phyloP scores from a whole-genome alignment of 2,113 vertebrate species.

The Cathartes aura region DNA sequence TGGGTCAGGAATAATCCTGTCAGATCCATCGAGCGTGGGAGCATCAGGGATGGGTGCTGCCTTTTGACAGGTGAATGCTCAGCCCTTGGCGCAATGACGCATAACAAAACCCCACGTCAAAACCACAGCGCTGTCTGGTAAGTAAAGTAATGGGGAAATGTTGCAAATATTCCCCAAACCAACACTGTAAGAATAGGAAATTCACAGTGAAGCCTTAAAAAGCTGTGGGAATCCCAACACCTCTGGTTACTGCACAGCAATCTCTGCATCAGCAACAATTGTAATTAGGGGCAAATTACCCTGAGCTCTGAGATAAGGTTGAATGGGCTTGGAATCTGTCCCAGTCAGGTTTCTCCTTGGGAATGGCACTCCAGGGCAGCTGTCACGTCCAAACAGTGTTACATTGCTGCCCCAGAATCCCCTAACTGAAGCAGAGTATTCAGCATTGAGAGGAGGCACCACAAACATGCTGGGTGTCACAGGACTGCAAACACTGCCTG shows the following conservation, averaged over 20 bases:
- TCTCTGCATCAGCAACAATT: background rate
- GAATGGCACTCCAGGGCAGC: background rate
- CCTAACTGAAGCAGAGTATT: background rate
- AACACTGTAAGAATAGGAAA: background rate
- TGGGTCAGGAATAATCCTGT: conserved; percentile 41
- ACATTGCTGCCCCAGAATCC: background rate
- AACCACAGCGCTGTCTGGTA: background rate
- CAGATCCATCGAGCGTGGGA: background rate
- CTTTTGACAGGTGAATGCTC: conserved; percentile 46
- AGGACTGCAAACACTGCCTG: background rate
- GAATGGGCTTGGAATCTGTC: background rate
- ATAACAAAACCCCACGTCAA: background rate
- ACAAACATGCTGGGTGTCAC: background rate
- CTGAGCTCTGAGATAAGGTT: background rate
- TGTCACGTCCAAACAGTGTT: background rate
- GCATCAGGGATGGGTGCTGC: background rate
- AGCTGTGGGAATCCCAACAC: background rate
- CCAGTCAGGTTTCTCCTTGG: background rate
- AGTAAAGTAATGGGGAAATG: background rate
- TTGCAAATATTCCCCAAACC: background rate
- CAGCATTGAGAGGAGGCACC: background rate
- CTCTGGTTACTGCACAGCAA: background rate
- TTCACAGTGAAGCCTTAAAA: background rate
- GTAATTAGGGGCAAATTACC: background rate
- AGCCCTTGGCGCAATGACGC: background rate